phyloP scores from a whole-genome alignment of 2,888 invertebrate genomes.

The Coleophora deauratella region DNA sequence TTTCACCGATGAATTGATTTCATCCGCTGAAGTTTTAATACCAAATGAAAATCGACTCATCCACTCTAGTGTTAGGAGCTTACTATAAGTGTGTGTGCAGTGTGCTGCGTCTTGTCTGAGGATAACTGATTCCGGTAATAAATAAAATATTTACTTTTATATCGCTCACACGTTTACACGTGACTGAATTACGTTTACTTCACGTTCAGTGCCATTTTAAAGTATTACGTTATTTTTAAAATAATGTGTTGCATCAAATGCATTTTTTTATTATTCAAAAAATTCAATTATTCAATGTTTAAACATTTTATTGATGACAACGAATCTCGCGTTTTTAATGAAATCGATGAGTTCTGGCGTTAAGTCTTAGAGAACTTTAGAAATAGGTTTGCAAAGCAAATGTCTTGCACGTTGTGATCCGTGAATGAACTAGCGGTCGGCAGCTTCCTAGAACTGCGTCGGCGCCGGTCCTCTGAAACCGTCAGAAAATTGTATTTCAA shows the following conservation, averaged over 20 bases:
- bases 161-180: constrained; percentile 30
- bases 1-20: too few relatives aligned
- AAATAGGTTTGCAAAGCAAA: constrained; percentile 60
- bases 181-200: constrained; percentile 43
- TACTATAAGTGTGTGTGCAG: constrained; percentile 27
- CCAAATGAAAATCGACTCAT: too few relatives aligned
- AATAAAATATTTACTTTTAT: constrained; percentile 27
- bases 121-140: constrained; percentile 38
- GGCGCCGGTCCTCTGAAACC: constrained; percentile 12
- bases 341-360: constrained; percentile 32
- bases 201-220: constrained; percentile 67
- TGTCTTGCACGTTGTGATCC: constrained; percentile 30
- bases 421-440: constrained; percentile 20
- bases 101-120: constrained; percentile 49
- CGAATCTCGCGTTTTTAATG: constrained; percentile 56
- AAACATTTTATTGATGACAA: constrained; percentile 41
- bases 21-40: too few relatives aligned
- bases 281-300: constrained; percentile 31
- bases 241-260: constrained; percentile 69
- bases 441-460: constrained; percentile 44
- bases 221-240: constrained; percentile 69
- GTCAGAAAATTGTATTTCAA: background rate
- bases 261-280: constrained; percentile 39
- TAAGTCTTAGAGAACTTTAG: constrained; percentile 30
- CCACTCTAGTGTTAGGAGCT: too few relatives aligned